Conservation (phyloP, 2,113 vertebrate species). For the Dipodomys spectabilis region DNA sequence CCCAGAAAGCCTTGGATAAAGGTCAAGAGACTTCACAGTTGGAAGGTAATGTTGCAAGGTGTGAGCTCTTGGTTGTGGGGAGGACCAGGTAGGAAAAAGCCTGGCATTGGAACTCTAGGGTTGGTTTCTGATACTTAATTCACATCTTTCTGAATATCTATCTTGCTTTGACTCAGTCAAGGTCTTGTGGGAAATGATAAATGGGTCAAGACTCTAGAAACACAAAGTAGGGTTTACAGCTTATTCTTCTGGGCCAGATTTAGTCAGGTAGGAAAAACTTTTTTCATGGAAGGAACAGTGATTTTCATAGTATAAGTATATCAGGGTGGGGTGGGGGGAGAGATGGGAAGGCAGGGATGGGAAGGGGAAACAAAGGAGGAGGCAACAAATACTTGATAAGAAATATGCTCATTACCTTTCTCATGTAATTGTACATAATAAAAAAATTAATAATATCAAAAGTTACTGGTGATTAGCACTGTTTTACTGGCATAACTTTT, state of each 20-base stretch:
- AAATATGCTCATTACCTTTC: too few relatives aligned
- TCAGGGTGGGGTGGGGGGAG: too few relatives aligned
- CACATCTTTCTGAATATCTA: not conserved
- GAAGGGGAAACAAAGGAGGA: too few relatives aligned
- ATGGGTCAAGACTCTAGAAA: not conserved
- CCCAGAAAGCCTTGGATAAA: slow-evolving; percentile 63
- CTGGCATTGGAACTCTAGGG: not conserved
- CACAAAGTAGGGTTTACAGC: not conserved
- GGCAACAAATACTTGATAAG: too few relatives aligned
- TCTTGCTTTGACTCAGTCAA: slow-evolving; percentile 4
- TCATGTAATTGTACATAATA: too few relatives aligned
- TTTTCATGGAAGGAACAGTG: not conserved
- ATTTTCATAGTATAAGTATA: not conserved
- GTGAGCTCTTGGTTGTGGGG: not conserved
- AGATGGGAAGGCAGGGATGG: too few relatives aligned
- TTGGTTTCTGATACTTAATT: slow-evolving; percentile 21
- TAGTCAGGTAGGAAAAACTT: not conserved
- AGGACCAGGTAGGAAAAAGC: not conserved
- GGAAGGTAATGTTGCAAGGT: slow-evolving; percentile 78
- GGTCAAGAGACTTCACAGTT: slow-evolving; percentile 58
- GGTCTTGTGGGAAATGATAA: not conserved
- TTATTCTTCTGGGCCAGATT: not conserved
- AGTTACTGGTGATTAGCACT: not conserved
- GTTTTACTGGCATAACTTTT: not conserved
- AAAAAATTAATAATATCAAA: not conserved